Percentiles rank a stretch among this genome's conserved stretches.
Conservation (phyloP, 2,113 vertebrate species). For the Sitta europaea region DNA sequence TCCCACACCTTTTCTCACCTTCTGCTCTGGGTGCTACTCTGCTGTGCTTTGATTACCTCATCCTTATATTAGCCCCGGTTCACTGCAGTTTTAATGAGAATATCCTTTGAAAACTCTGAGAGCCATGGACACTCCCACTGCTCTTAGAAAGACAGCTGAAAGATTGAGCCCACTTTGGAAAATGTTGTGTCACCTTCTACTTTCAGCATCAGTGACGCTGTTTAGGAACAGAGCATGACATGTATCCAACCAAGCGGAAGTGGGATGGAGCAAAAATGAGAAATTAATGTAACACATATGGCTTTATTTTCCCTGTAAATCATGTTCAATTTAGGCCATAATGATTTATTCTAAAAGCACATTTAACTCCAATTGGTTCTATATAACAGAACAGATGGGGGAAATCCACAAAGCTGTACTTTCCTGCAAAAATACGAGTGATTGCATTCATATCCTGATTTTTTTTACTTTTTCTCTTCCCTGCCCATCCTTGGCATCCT, state of each 20-base stretch:
- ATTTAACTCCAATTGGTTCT: constrained; percentile 55
- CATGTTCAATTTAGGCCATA: constrained; percentile 50
- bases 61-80: not conserved
- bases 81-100: not conserved
- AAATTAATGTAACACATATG: constrained; percentile 50
- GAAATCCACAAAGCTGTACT: constrained; percentile 43
- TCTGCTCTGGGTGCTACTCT: not conserved
- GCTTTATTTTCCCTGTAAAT: constrained; percentile 62
- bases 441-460: not conserved
- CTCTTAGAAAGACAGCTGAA: not conserved
- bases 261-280: not conserved
- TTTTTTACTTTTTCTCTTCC: not conserved
- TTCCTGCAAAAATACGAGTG: constrained; percentile 1
- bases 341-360: constrained; percentile 53
- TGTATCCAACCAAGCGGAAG: not conserved
- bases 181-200: not conserved
- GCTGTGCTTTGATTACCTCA: not conserved
- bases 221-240: not conserved
- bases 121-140: not conserved
- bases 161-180: not conserved
- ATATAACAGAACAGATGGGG: constrained; percentile 52
- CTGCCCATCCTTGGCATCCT: not conserved
- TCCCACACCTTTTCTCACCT: not conserved
- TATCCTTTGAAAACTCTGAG: not conserved
- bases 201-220: not conserved